Percentiles rank a stretch among this genome's conserved stretches.
Conservation (phyloP, 2,113 vertebrate genomes). For the Alligator mississippiensis region DNA sequence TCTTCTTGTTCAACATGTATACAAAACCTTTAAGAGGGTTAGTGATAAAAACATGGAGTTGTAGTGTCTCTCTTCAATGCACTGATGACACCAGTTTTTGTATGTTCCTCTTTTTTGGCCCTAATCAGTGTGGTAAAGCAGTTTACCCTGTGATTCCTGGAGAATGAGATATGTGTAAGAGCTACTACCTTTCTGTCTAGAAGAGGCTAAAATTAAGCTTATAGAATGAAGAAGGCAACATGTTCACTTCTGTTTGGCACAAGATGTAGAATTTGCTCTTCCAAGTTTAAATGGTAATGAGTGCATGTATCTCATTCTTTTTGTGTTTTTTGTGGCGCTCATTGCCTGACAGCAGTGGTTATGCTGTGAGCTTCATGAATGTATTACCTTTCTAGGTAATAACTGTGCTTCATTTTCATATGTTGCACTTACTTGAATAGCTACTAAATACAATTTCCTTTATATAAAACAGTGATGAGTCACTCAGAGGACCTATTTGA, state of each 20-base stretch:
- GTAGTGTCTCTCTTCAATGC: not conserved
- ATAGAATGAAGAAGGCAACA: constrained; percentile 7
- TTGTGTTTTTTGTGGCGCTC: not conserved
- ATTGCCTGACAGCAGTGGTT: not conserved
- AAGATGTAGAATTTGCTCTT: constrained; percentile 7
- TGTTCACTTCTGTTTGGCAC: constrained; percentile 41
- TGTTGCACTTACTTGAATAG: not conserved
- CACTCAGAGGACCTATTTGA: not conserved
- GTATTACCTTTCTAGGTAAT: not conserved
- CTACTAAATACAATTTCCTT: not conserved
- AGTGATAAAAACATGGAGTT: not conserved
- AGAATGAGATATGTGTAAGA: constrained; percentile 48
- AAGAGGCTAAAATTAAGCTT: constrained; percentile 57
- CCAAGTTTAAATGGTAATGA: not conserved
- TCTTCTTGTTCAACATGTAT: accelerated
- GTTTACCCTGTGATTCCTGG: constrained; percentile 29
- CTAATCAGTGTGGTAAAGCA: not conserved
- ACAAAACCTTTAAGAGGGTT: not conserved
- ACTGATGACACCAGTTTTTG: constrained; percentile 2
- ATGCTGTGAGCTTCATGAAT: not conserved
- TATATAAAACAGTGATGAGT: not conserved
- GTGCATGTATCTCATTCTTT: not conserved
- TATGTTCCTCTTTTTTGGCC: not conserved
- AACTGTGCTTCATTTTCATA: not conserved
- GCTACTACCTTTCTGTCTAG: constrained; percentile 25